Base-by-base conservation (phyloP, 2,113 vertebrate genomes). In the Psilopsiagon aurifrons region DNA sequence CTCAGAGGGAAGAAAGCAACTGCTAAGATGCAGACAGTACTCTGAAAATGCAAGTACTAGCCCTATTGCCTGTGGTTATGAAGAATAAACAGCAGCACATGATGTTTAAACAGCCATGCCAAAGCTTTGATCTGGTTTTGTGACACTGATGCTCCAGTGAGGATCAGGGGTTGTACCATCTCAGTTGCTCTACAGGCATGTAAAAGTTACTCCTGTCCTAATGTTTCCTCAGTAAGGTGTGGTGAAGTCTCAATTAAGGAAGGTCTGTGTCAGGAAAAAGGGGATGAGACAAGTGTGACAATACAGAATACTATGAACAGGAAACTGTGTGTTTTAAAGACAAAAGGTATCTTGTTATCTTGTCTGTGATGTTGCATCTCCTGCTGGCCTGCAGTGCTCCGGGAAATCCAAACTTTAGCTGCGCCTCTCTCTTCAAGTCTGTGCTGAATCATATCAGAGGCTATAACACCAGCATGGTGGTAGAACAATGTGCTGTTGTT, bases 401-500 rank as follows among this genome's bases (percentile, higher is more conserved):
- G 84, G 83, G 77, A 93, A 93, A 93, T 75, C 88, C 92, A 86
- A 44, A 60, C 19, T 85, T 93, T 41, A 64, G 68, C 33, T 47
- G 39, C 37, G 80, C 57, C 69, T 47, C 37, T 93, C 35, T 62
- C 73, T 88, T 77, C 46, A 19, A 39, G 39, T 63, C 54, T 46
- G 31, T 85, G 55, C 87, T 94, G 86, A 84, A 70, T 94, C 75
- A 47, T 70, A 55, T 77, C 86, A 89, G 90, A 91, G 46, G 41
- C 74, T 81, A n/a, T 80, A 86, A 85, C 78, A 91, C 27, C 83
- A 89, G 75, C 37, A 15, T 15, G 15, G 63, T 94, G 66, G 80
- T 55, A 57, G 82, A 95, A 88, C 92, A 94, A 87, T 95, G 85
- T 93, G 63, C 92, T 95, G 52, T 92, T 95, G 88, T 93, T 94